phyloP scores from a whole-genome alignment of 2,113 vertebrate species.

The Taxidea taxus region DNA sequence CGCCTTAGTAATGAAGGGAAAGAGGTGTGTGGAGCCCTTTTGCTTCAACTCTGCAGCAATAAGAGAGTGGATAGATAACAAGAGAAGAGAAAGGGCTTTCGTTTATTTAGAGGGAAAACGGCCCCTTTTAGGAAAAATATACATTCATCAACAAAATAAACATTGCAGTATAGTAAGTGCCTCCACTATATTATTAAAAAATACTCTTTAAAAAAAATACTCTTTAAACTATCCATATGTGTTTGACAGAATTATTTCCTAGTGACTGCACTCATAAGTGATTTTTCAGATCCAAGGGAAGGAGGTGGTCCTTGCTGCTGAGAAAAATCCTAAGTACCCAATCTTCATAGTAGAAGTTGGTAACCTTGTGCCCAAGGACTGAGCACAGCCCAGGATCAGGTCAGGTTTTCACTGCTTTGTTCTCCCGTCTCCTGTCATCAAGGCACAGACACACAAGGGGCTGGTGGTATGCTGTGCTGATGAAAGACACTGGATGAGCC shows the following conservation, averaged over 20 bases:
- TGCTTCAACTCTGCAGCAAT: neutral
- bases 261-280: neutral
- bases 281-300: neutral
- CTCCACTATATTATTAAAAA: neutral
- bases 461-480: neutral
- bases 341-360: neutral
- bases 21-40: neutral
- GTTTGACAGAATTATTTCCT: neutral
- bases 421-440: neutral
- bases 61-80: neutral
- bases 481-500: neutral
- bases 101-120: neutral
- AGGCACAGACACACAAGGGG: neutral
- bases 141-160: neutral
- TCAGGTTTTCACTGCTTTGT: neutral
- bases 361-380: neutral
- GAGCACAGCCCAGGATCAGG: neutral
- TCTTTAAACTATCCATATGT: neutral
- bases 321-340: neutral
- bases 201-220: neutral
- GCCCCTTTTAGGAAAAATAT: neutral
- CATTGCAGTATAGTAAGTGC: neutral
- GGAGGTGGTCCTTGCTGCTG: neutral
- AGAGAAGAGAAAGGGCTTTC: neutral
- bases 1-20: neutral